Evolutionary conservation across 2,888 invertebrate species (phyloP), one percentile per base, ranked within the genome.

Genomic region (Cactoblastis cactorum): DNA sequence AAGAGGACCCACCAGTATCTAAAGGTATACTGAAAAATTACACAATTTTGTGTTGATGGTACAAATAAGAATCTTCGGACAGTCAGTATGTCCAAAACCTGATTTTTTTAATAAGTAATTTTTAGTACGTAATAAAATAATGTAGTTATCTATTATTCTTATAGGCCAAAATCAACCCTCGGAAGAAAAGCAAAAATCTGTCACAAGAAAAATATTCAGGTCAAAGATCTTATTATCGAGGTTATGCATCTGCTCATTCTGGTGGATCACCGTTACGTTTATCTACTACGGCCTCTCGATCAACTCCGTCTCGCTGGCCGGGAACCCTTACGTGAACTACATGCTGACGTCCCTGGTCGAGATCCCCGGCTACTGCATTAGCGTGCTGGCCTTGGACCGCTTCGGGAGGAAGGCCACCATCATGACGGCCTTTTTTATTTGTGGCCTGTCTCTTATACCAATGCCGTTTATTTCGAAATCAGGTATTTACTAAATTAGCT

Each of bases 201-300:
- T 84, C 5, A 53, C 61, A 9, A 53, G 73, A 41, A 83, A 91
- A 68, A 83, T 92, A 18, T 49, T 92, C 2, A 82, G 74, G 50
- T 92, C 92, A 0, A 83, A 75, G 38, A 85, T 85, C 15, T 68
- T 94, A 11, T 71, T 92, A 54, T 64, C 85, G 0, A 83, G 94
- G 32, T 84, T 70, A 39, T 60, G 90, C 1, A 92, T 93, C 47
- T 94, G 95, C 58, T 93, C 93, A n/a, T 91, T 95, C 61, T 95
- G 95, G 85, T 95, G 95, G 95, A 92, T 95, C 12, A 93, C 95
- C 0, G 93, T 94, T 63, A 93, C 94, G 0, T 93, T 96, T 56
- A 93, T 95, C 15, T 96, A 95, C 75, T 96, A 95, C 66, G 96
- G 96, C 0, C 79, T 96, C 34, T 95, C 95, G 0, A 89, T 96